Percentiles rank a stretch among this genome's conserved stretches.
phyloP scores from a whole-genome alignment of 2,888 invertebrate genomes.

The Yponomeuta malinellus region DNA sequence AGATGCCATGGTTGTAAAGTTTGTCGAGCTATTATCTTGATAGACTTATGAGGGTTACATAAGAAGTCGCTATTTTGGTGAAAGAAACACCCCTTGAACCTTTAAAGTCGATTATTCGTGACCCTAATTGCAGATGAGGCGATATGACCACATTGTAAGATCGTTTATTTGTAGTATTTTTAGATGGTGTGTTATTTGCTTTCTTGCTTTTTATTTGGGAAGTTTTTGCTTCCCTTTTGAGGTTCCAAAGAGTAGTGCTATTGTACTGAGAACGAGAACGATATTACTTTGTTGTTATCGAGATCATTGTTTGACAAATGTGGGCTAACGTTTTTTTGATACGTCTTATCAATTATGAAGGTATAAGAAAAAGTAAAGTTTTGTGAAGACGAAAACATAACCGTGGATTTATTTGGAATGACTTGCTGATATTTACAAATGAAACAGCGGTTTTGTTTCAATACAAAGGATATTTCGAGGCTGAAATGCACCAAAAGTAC shows the following conservation, averaged over 20 bases:
- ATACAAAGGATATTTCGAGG: too few relatives aligned
- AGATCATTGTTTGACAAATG: background rate
- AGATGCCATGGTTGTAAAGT: background rate
- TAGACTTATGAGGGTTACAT: conserved; percentile 56
- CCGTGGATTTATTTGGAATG: too few relatives aligned
- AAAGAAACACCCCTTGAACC: conserved; percentile 62
- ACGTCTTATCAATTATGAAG: background rate
- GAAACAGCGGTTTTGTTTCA: too few relatives aligned
- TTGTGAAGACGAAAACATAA: too few relatives aligned
- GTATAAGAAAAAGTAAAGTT: too few relatives aligned
- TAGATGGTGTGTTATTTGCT: conserved; percentile 25
- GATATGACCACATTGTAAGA: conserved; percentile 59
- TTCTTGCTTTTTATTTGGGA: conserved; percentile 26
- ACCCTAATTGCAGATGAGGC: conserved; percentile 74
- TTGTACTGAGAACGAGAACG: conserved; percentile 18
- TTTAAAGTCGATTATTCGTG: conserved; percentile 68
- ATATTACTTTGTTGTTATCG: conserved; percentile 4
- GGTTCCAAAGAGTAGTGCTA: conserved; percentile 16
- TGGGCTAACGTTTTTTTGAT: background rate
- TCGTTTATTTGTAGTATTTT: conserved; percentile 49
- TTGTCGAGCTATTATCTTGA: conserved; percentile 50
- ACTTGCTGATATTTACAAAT: too few relatives aligned
- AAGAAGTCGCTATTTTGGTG: conserved; percentile 56
- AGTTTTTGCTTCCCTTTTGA: conserved; percentile 37
- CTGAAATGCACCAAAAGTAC: too few relatives aligned